Evolutionary conservation across 2,888 invertebrate genomes (phyloP), one percentile per base, ranked within the genome.

Genomic region (Leptura quadrifasciata): DNA sequence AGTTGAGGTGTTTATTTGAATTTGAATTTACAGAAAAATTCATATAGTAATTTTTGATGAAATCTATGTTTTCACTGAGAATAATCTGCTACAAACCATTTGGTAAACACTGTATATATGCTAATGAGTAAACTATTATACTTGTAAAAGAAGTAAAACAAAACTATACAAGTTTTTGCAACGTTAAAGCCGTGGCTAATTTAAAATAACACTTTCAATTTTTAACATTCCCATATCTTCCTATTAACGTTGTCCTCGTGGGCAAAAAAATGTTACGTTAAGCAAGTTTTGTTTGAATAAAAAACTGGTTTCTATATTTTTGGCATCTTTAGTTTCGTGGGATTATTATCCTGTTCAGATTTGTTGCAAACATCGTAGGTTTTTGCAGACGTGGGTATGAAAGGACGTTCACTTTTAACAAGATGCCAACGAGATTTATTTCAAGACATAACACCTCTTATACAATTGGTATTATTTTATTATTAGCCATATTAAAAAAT

Each of bases 391-490:
- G 68, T 68, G 61, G 74, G 74, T 27, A 9, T 31, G 15, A 74
- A 60, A 74, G 64, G 74, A 63, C 74, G 70, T 69, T 70, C 74
- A 74, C 74, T 69, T 70, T 61, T 60, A 74, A 74, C 68, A 70
- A 54, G 21, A 20, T 20, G 21, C 39, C 18, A 31, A 21, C 52
- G n/a, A 65, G 18, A 39, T 64, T 31, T 39, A 18, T 47, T 35
- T 35, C 1, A n/a, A 61, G 54, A 54, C 18, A 54, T 61, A 31
- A 63, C 63, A 31, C 63, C 20, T 18, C 17, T 27, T 27, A 4
- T 47, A n/a, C n/a, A 31, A 61, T 24, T 24, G 12, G 10, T 35
- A 60, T 39, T 20, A 21, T 10, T 57, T 57, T 57, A 57, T 6
- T 57, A 10, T 57, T 57, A 9, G 10, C 20, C 18, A 20, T 55